phyloP scores from a whole-genome alignment of 2,888 invertebrate genomes.

The Dicyrtoma fusca region DNA sequence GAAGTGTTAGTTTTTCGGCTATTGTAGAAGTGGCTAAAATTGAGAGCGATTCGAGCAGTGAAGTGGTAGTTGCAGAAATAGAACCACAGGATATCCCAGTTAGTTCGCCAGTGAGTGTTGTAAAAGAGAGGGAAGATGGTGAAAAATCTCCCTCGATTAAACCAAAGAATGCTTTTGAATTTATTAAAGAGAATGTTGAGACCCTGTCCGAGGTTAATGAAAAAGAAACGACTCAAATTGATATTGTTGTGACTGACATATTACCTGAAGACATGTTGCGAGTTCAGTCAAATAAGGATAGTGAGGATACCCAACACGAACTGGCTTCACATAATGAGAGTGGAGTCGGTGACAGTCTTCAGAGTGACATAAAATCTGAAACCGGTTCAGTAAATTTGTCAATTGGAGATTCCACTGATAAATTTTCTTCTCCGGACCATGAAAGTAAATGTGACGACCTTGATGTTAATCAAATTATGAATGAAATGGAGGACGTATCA shows the following conservation, averaged over 20 bases:
- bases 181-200: conserved; percentile 25
- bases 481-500: background rate
- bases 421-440: background rate
- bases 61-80: conserved; percentile 2
- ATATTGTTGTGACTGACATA: background rate
- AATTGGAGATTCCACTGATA: background rate
- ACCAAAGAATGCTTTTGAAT: conserved; percentile 27
- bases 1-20: conserved; percentile 30
- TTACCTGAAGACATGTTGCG: too few relatives aligned
- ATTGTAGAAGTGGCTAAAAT: conserved; percentile 29
- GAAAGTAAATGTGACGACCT: background rate
- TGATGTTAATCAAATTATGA: background rate
- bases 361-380: conserved; percentile 20
- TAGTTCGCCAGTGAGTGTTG: too few relatives aligned
- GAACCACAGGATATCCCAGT: background rate
- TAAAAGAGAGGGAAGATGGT: background rate
- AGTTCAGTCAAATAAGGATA: background rate
- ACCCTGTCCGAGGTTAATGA: background rate
- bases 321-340: conserved; percentile 20
- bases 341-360: conserved; percentile 29
- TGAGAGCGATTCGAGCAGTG: background rate
- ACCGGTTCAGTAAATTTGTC: conserved; percentile 2
- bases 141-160: conserved; percentile 1
- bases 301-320: conserved; percentile 11
- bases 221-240: background rate